Evolutionary conservation across 2,888 invertebrate species (phyloP).

Genomic region (Tipula lateralis): DNA sequence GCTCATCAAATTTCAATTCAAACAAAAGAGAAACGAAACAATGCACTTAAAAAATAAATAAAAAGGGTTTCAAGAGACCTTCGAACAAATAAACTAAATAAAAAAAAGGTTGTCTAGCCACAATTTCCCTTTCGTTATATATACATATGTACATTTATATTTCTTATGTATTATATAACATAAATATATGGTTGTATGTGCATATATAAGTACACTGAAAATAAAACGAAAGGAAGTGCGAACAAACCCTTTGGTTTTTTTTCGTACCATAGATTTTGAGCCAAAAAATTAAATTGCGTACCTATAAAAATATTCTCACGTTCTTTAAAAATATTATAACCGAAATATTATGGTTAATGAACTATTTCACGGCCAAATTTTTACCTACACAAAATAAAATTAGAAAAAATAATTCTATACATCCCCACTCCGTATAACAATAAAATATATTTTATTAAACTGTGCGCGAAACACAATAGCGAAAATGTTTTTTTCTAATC

Average conservation of each 20-base stretch:
- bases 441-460: background rate
- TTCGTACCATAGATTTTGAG: background rate
- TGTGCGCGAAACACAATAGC: background rate
- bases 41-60: background rate
- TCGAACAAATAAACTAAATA: background rate
- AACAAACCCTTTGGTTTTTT: background rate
- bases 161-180: background rate
- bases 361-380: background rate
- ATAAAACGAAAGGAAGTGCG: background rate
- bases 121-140: conserved; percentile 27
- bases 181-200: background rate
- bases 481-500: conserved; percentile 2
- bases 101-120: conserved; percentile 28
- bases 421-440: background rate
- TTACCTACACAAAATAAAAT: background rate
- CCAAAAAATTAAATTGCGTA: background rate
- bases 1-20: conserved; percentile 11
- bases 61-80: conserved; percentile 26
- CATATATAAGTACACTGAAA: background rate
- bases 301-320: background rate
- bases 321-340: background rate
- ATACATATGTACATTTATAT: background rate
- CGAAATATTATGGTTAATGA: background rate
- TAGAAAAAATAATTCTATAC: background rate
- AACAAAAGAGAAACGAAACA: conserved; percentile 11